Percentiles rank a stretch among this genome's conserved stretches.
These are phyloP conservation scores for Strix aluco DNA, from an alignment of 2,113 vertebrate species.

Conservation along the genomic window DNA sequence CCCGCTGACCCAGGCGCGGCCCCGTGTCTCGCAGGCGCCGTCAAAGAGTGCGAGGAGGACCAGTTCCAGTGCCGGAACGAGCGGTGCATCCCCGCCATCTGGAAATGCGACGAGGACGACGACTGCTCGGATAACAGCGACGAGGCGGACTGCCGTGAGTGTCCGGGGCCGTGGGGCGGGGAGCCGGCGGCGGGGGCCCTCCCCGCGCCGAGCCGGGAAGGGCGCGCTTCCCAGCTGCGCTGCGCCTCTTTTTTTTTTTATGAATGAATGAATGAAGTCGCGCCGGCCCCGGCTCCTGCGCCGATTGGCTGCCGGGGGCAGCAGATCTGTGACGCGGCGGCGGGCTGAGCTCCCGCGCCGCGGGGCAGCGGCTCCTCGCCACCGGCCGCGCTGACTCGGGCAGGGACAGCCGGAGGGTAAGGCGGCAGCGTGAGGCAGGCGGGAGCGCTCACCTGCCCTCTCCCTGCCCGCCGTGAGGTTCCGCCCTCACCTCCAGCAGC, in stretches of 20 bases:
- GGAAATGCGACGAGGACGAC: constrained; percentile 95
- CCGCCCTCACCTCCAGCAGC: background rate
- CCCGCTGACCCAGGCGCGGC: background rate
- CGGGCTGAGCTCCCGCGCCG: background rate
- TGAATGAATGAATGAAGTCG: constrained; percentile 79
- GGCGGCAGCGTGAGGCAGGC: background rate
- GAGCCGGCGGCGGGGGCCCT: background rate
- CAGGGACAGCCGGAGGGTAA: background rate
- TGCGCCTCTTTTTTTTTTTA: constrained; percentile 14
- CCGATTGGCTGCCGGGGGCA: constrained; percentile 73
- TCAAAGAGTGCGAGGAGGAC: constrained; percentile 85
- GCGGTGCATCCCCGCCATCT: constrained; percentile 91
- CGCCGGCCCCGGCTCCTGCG: constrained; percentile 33
- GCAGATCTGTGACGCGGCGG: constrained; percentile 59
- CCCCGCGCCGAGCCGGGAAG: background rate
- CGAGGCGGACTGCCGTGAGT: constrained; percentile 97
- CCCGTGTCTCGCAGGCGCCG: constrained; percentile 71
- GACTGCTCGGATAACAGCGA: constrained; percentile 96
- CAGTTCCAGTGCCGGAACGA: constrained; percentile 94
- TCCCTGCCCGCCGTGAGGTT: background rate
- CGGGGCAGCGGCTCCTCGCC: background rate
- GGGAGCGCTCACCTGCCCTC: background rate
- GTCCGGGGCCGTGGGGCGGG: background rate
- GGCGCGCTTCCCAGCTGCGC: background rate
- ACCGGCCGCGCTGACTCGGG: background rate